Evolutionary conservation across 2,888 invertebrate genomes (phyloP).

Genomic region (Eupithecia subumbrata): DNA sequence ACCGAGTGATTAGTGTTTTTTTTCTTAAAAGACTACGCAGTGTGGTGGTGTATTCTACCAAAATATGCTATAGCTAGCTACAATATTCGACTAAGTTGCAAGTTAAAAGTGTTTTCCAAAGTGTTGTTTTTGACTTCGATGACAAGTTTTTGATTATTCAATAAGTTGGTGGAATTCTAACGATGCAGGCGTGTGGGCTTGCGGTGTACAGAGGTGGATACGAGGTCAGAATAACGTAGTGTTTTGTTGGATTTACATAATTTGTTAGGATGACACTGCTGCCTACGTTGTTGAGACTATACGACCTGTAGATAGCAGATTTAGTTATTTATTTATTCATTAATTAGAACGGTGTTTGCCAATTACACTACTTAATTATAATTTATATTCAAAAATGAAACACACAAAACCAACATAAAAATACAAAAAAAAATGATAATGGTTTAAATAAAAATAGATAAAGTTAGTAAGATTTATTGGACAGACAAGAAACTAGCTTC

Average conservation of each 20-base stretch:
- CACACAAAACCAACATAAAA: too few relatives aligned
- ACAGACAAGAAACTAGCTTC: too few relatives aligned
- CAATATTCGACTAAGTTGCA: background rate
- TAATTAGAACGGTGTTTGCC: too few relatives aligned
- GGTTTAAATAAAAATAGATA: too few relatives aligned
- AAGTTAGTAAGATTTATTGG: too few relatives aligned
- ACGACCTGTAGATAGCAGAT: too few relatives aligned
- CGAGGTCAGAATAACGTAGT: conserved; percentile 39
- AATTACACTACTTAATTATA: too few relatives aligned
- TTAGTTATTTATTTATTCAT: too few relatives aligned
- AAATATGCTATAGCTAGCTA: background rate
- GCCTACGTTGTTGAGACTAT: background rate
- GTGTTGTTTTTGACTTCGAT: background rate
- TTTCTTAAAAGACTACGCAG: background rate
- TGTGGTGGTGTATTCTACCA: background rate
- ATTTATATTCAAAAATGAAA: too few relatives aligned
- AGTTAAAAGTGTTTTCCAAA: background rate
- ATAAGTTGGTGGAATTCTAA: background rate
- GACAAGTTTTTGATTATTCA: background rate
- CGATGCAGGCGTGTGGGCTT: conserved; percentile 28
- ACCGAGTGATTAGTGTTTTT: background rate
- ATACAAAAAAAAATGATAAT: too few relatives aligned
- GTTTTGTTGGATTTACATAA: conserved; percentile 37
- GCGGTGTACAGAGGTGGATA: conserved; percentile 29
- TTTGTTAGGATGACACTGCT: conserved; percentile 27